Percentiles rank a stretch among this genome's conserved stretches.
Conservation (phyloP, 2,113 vertebrate species). For the Pterocles burchelli region DNA sequence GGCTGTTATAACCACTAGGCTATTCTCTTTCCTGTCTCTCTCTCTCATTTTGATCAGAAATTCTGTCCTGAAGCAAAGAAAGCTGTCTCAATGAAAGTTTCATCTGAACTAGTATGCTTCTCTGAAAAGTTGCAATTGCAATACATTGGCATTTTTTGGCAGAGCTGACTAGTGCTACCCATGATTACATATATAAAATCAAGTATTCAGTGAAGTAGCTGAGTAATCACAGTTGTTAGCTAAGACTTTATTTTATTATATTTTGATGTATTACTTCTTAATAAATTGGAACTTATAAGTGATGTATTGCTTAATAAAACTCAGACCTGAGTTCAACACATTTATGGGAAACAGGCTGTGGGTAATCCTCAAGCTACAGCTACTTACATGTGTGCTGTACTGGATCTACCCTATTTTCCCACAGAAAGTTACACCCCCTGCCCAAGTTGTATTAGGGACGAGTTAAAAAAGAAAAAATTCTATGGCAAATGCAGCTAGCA, state of each 20-base stretch:
- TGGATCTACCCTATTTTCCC: neutral
- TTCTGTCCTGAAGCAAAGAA: conserved; percentile 19
- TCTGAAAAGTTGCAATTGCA: neutral
- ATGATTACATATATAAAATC: neutral
- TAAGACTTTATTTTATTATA: conserved; percentile 22
- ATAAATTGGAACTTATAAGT: conserved; percentile 29
- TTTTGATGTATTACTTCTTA: conserved; percentile 49
- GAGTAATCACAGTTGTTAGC: conserved; percentile 24
- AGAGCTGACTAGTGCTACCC: neutral
- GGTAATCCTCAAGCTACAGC: conserved; percentile 1
- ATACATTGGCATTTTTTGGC: neutral
- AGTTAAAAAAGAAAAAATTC: neutral
- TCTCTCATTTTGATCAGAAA: conserved; percentile 1
- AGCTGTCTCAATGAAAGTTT: neutral
- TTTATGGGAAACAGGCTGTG: neutral
- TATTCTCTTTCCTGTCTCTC: neutral
- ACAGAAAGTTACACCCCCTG: neutral
- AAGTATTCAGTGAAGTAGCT: neutral
- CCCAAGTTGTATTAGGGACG: neutral
- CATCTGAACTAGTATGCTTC: neutral
- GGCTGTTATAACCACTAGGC: neutral
- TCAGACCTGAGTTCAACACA: conserved; percentile 5
- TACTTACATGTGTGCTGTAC: neutral
- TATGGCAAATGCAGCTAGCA: neutral
- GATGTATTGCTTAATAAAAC: conserved; percentile 25